Base-by-base conservation (phyloP, 2,888 invertebrate species). In the Luperina nickerlii region DNA sequence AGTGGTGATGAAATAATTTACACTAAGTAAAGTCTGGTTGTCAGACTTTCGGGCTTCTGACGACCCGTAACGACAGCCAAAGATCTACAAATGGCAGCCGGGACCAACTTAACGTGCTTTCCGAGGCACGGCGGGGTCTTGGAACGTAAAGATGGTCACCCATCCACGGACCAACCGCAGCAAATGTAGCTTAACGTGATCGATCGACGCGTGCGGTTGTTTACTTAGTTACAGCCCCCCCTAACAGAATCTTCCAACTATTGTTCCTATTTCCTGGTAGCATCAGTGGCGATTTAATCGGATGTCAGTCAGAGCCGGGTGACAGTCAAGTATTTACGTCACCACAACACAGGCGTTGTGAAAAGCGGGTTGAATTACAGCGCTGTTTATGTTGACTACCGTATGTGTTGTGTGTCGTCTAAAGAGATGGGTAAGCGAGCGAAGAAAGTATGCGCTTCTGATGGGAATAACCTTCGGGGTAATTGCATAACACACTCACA, bases 321-420 rank as follows among this genome's bases (percentile, higher is more conserved):
- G 86, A 82, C 81, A 79, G 72, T 75, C 69, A 38, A 75, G 74
- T 85, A 75, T 87, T 70, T 80, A 70, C 74, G 62, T 75, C 72
- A 57, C 81, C 84, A 45, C 88, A 85, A 84, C 69, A 68, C 45
- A 65, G 7, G 57, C 54, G 20, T 27, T 45, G 74, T 57, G 74
- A 87, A 79, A 48, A 42, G 66, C 8, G 62, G 70, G 66, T 62
- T 87, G 74, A 84, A 51, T 85, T 69, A 87, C 71, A 54, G 63
- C 62, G 13, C 62, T 70, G 66, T 62, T 68, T 74, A n/a, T 71
- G 15, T 42, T 65, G n/a, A 84, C 62, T 65, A n/a, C 54, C 20
- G n/a, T n/a, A 54, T 79, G 54, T 54, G 63, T 69, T 65, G 51
- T 73, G 42, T 51, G 66, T 62, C 51, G 15, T 9, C 24, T 45